phyloP scores from a whole-genome alignment of 2,113 vertebrate genomes.

The Cyprinodon variegatus region DNA sequence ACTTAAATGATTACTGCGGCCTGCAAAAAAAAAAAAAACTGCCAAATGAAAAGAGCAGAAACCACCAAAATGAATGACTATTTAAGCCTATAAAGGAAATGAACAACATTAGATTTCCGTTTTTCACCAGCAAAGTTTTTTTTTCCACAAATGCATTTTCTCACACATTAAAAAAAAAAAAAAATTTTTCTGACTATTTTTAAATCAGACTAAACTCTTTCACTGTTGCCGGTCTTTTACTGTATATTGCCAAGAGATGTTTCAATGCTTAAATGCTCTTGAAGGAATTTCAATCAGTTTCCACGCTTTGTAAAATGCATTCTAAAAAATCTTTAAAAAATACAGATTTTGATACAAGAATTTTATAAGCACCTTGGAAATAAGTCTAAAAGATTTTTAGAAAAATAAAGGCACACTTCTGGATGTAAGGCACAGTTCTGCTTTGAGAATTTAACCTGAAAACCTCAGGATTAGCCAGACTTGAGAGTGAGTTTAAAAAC shows the following conservation, averaged over 20 bases:
- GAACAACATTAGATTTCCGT: not conserved
- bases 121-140: not conserved
- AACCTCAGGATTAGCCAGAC: too few species aligned
- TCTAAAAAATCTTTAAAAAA: too few species aligned
- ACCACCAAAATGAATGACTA: not conserved
- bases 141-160: not conserved
- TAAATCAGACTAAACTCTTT: not conserved
- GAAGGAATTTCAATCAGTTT: too few species aligned
- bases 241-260: not conserved
- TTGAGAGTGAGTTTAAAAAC: too few species aligned
- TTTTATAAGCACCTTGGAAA: too few species aligned
- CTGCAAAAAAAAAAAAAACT: slow-evolving; percentile 19
- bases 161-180: too few species aligned
- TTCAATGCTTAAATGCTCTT: not conserved
- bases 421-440: too few species aligned
- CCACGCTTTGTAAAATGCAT: too few species aligned
- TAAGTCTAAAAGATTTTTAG: too few species aligned
- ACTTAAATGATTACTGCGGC: slow-evolving; percentile 57
- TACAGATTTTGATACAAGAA: too few species aligned
- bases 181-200: not conserved
- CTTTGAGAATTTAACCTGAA: too few species aligned
- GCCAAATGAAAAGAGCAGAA: slow-evolving; percentile 1
- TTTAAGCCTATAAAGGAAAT: not conserved
- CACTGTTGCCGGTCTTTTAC: not conserved
- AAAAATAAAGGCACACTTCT: too few species aligned